These are phyloP conservation scores for Etheostoma cragini DNA, from an alignment of 2,113 vertebrate genomes.

Conservation along the genomic window DNA sequence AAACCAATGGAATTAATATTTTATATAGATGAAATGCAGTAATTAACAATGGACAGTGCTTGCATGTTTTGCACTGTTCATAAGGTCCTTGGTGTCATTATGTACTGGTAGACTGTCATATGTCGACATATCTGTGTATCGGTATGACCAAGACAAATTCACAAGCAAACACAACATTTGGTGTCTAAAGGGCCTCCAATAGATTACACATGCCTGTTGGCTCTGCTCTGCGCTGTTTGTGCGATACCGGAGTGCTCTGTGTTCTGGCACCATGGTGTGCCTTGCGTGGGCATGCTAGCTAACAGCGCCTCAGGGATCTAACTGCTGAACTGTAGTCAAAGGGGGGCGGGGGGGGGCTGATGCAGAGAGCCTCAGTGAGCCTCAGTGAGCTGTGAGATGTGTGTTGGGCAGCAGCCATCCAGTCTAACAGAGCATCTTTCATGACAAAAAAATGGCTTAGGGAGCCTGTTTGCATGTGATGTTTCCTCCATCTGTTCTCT, in stretches of 20 bases:
- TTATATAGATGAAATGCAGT: conserved; percentile 31
- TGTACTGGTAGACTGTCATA: conserved; percentile 9
- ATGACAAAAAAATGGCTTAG: conserved; percentile 52
- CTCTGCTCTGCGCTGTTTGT: conserved; percentile 62
- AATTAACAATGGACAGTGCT: conserved; percentile 23
- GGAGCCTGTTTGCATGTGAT: conserved; percentile 65
- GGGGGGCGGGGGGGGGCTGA: conserved; percentile 32
- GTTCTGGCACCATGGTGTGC: conserved; percentile 72
- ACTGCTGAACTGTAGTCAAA: conserved; percentile 65
- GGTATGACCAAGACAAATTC: conserved; percentile 27
- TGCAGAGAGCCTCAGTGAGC: conserved; percentile 47
- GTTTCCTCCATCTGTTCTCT: conserved; percentile 61
- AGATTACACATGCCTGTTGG: conserved; percentile 48
- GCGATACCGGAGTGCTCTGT: conserved; percentile 60
- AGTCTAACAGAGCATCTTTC: conserved; percentile 63
- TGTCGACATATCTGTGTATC: conserved; percentile 20
- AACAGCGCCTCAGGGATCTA: conserved; percentile 67
- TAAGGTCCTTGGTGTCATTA: not conserved
- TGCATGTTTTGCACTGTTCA: not conserved
- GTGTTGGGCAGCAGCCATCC: conserved; percentile 57
- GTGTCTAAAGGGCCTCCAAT: conserved; percentile 12
- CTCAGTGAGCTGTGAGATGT: conserved; percentile 49
- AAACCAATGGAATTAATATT: conserved; percentile 27
- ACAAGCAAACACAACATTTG: conserved; percentile 17
- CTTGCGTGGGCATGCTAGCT: conserved; percentile 73